Conservation (phyloP, 2,888 invertebrate genomes). For the Ametastegia equiseti region DNA sequence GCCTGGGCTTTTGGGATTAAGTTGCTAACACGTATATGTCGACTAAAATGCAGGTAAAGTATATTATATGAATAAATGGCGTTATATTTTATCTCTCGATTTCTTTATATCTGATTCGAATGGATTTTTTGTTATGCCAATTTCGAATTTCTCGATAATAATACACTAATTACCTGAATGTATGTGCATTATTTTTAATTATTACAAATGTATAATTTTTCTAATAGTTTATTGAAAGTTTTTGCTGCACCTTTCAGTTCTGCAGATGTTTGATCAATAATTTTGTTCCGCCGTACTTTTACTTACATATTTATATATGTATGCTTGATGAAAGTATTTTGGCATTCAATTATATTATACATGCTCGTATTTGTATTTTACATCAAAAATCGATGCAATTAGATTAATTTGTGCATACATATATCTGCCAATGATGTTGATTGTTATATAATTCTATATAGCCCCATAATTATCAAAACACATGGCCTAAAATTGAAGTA, state of each 20-base stretch:
- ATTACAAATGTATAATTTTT: too few relatives aligned
- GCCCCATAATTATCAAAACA: not conserved
- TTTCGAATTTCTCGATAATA: conserved; percentile 22
- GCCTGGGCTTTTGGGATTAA: conserved; percentile 16
- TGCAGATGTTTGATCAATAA: not conserved
- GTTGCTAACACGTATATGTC: conserved; percentile 33
- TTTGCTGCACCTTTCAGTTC: not conserved
- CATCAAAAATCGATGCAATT: not conserved
- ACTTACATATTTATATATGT: not conserved
- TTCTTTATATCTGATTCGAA: not conserved
- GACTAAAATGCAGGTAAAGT: conserved; percentile 46
- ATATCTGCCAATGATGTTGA: too few relatives aligned
- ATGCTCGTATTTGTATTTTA: too few relatives aligned
- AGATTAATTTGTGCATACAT: too few relatives aligned
- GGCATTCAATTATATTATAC: not conserved
- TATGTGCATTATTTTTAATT: conserved; percentile 11
- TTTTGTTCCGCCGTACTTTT: not conserved
- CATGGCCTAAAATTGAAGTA: not conserved
- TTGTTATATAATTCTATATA: too few relatives aligned
- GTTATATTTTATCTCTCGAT: not conserved
- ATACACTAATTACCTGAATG: not conserved
- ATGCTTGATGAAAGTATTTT: not conserved
- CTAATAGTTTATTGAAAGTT: not conserved
- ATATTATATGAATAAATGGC: not conserved
- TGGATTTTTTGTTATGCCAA: conserved; percentile 50